Conservation (phyloP, 1,140 invertebrate species). For the Euborellia annulipes region DNA sequence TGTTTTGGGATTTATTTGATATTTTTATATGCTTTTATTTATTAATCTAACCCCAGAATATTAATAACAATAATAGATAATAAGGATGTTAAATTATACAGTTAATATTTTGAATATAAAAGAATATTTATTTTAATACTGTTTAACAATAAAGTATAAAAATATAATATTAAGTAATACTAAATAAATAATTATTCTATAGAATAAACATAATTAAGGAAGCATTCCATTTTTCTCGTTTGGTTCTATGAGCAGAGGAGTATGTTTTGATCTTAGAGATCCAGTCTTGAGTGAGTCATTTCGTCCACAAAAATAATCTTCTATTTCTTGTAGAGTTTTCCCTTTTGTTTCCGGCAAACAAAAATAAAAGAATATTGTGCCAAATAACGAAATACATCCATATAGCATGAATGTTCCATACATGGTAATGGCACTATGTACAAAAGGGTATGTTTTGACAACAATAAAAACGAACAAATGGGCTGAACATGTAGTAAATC, state of each 20-base stretch:
- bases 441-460: conserved; percentile 46
- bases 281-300: conserved; percentile 26
- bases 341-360: conserved; percentile 70
- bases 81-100: no score
- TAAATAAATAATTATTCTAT: no score
- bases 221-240: conserved; percentile 23
- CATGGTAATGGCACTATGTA: conserved; percentile 31
- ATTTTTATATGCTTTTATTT: no score
- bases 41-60: no score
- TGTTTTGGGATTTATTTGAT: no score
- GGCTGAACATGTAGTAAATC: conserved; percentile 44
- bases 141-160: no score
- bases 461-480: conserved; percentile 47
- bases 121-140: no score
- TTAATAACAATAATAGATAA: no score
- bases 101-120: no score
- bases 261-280: conserved; percentile 14
- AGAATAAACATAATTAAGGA: conserved; percentile 15
- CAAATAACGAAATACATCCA: conserved; percentile 39
- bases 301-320: conserved; percentile 45
- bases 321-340: conserved; percentile 58
- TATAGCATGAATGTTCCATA: conserved; percentile 46
- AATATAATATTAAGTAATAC: no score
- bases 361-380: conserved; percentile 41
- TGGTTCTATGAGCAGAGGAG: conserved; percentile 19